These are phyloP conservation scores for Gryon sp. DNA, from an alignment of 1,140 invertebrate genomes.

Conservation along the genomic window DNA sequence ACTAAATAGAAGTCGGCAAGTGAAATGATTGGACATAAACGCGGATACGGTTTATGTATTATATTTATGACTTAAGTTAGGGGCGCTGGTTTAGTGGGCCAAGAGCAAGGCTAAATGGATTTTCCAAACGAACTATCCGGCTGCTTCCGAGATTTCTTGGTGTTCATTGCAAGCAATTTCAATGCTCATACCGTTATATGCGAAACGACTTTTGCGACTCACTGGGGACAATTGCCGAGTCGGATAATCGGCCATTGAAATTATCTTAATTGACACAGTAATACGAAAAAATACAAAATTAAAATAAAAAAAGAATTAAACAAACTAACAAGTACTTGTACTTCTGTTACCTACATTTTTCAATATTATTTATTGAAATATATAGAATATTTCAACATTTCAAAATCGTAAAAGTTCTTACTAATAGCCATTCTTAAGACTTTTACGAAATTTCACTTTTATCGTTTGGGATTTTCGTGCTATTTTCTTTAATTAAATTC, in stretches of 20 bases:
- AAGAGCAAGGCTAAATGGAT: slow-evolving; percentile 60
- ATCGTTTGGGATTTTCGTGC: too few relatives aligned
- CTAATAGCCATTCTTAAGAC: too few relatives aligned
- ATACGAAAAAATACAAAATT: slow-evolving; percentile 2
- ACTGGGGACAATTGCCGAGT: slow-evolving; percentile 32
- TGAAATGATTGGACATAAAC: slow-evolving; percentile 30
- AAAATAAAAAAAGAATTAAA: not conserved
- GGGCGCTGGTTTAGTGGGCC: slow-evolving; percentile 44
- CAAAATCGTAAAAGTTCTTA: too few relatives aligned
- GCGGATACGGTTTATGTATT: slow-evolving; percentile 38
- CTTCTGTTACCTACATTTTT: not conserved
- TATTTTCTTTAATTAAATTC: too few relatives aligned
- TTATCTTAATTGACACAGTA: slow-evolving; percentile 36
- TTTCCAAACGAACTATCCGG: slow-evolving; percentile 51
- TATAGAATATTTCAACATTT: too few relatives aligned
- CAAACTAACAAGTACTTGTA: not conserved
- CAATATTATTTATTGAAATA: too few relatives aligned
- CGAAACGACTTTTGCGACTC: slow-evolving; percentile 35
- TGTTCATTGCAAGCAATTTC: slow-evolving; percentile 54
- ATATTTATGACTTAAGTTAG: slow-evolving; percentile 50
- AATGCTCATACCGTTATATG: slow-evolving; percentile 28
- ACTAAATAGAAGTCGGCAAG: not conserved
- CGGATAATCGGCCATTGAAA: slow-evolving; percentile 20
- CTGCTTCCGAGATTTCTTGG: slow-evolving; percentile 47
- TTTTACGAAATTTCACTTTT: too few relatives aligned